These are phyloP conservation scores for Malacoctenus gilli DNA, from an alignment of 2,797 vertebrate species.

Conservation along the genomic window DNA sequence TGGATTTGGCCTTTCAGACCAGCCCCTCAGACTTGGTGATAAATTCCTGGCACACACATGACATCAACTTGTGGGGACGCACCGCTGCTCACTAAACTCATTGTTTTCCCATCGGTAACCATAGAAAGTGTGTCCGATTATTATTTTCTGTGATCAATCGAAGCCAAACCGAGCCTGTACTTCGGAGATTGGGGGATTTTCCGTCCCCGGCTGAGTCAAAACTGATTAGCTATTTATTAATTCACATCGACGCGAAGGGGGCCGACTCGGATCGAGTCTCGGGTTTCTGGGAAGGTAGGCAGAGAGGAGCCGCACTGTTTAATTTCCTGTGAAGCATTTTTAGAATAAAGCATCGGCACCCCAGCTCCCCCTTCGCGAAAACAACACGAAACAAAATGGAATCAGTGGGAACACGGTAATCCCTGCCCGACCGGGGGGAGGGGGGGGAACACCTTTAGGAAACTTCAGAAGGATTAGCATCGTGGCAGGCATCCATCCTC, in stretches of 20 bases:
- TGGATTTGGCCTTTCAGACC: no score
- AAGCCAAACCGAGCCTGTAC: slow-evolving; percentile 30
- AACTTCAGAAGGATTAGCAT: slow-evolving; percentile 44
- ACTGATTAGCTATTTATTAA: slow-evolving; percentile 69
- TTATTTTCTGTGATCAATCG: slow-evolving; percentile 62
- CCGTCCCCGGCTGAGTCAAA: slow-evolving; percentile 36
- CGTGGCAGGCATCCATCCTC: slow-evolving; percentile 17
- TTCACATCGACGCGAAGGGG: slow-evolving; percentile 49
- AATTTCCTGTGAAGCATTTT: slow-evolving; percentile 72
- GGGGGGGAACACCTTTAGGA: slow-evolving; percentile 41
- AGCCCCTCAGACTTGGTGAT: no score
- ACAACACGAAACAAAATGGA: slow-evolving; percentile 46
- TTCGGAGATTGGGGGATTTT: slow-evolving; percentile 47
- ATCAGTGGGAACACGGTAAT: slow-evolving; percentile 47
- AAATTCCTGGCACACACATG: slow-evolving; percentile 16
- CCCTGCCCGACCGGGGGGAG: slow-evolving; percentile 9
- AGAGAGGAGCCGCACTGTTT: slow-evolving; percentile 55
- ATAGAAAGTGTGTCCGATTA: slow-evolving; percentile 39
- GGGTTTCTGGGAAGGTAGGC: slow-evolving; percentile 67
- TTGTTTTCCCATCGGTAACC: slow-evolving; percentile 54
- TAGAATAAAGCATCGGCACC: slow-evolving; percentile 57
- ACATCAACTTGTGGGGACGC: slow-evolving; percentile 17
- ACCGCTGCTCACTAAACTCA: slow-evolving; percentile 37
- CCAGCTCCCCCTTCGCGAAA: slow-evolving; percentile 54
- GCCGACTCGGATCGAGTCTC: slow-evolving; percentile 61